Base-by-base conservation (phyloP, 2,113 vertebrate genomes). In the Marcusenius ussheri region DNA sequence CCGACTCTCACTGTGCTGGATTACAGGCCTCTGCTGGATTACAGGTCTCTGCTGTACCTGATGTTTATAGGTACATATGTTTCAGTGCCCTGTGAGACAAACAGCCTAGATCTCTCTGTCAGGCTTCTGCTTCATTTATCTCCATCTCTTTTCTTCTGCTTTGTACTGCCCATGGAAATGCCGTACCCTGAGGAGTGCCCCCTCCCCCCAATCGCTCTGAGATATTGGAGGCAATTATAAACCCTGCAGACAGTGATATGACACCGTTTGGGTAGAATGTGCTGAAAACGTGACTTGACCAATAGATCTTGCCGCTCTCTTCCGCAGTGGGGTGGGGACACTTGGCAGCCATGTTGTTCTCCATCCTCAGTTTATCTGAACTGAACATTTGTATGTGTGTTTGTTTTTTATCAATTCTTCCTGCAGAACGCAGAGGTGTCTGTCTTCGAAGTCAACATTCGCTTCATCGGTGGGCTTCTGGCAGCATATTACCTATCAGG, bases 401-500 rank as follows among this genome's bases (percentile, higher is more conserved):
- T 27, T 83, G 2, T 42, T 83, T 83, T 47, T 87, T 1, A 89
- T 84, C 21, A 58, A 5, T 83, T 83, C 90, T 89, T 94, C 90
- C 91, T 89, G 87, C 95, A 99, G 98, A 99, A 99, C 94, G 97
- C 97, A 0, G 98, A 99, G 93, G 98, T 99, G 4, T 99, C 98
- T 9, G 98, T 99, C 92, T 99, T 99, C 95, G 98, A 99, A 93
- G 98, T 99, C 93, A 99, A 99, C 93, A 99, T 99, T 90, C 97
- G 98, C 19, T 99, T 99, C 94, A 98, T 99, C 35, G 98, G 98
- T 1, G 98, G 98, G 88, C 95, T 99, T 17, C 95, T 99, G 91
- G 97, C 98, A 46, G 97, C 98, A 0, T 98, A 97, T 92, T 99
- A 99, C 93, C 97, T 99, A 90, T 99, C 98, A 49, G 98, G 98